phyloP scores from a whole-genome alignment of 2,888 invertebrate genomes.

The Sabellastarte sp. region DNA sequence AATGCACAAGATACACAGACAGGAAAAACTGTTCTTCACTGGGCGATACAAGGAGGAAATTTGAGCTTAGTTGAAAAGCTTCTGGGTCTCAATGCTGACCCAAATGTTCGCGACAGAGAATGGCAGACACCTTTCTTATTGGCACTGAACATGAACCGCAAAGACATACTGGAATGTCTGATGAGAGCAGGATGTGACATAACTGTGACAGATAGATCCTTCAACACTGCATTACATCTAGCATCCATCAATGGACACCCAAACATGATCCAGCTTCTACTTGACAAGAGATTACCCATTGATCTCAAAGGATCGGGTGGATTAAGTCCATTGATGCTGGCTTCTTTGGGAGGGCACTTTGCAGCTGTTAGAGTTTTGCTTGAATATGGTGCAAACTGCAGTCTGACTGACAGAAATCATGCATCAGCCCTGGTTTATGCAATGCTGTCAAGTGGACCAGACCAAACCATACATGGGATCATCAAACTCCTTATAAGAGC shows the following conservation, averaged over 20 bases:
- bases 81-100: slow-evolving; percentile 16
- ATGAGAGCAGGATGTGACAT: slow-evolving; percentile 36
- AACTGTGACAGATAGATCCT: slow-evolving; percentile 22
- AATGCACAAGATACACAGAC: slow-evolving; percentile 21
- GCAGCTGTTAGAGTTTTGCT: slow-evolving; percentile 19
- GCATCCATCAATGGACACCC: slow-evolving; percentile 43
- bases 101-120: slow-evolving; percentile 22
- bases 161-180: slow-evolving; percentile 36
- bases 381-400: slow-evolving; percentile 18
- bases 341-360: slow-evolving; percentile 16
- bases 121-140: slow-evolving; percentile 42
- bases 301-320: slow-evolving; percentile 24
- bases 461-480: slow-evolving; percentile 19
- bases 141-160: slow-evolving; percentile 34
- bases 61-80: slow-evolving; percentile 8
- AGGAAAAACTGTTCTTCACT: slow-evolving; percentile 28
- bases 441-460: slow-evolving; percentile 20
- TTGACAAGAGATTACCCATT: slow-evolving; percentile 27
- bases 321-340: slow-evolving; percentile 30
- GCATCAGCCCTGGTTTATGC: slow-evolving; percentile 26
- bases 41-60: slow-evolving; percentile 20
- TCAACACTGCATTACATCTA: slow-evolving; percentile 43
- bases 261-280: slow-evolving; percentile 33
- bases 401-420: slow-evolving; percentile 20
- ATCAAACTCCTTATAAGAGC: slow-evolving; percentile 40